A percentile compares a stretch with the other conserved stretches of the same genome.
Conservation (phyloP, 2,797 vertebrate species). For the Eospalax fontanierii region DNA sequence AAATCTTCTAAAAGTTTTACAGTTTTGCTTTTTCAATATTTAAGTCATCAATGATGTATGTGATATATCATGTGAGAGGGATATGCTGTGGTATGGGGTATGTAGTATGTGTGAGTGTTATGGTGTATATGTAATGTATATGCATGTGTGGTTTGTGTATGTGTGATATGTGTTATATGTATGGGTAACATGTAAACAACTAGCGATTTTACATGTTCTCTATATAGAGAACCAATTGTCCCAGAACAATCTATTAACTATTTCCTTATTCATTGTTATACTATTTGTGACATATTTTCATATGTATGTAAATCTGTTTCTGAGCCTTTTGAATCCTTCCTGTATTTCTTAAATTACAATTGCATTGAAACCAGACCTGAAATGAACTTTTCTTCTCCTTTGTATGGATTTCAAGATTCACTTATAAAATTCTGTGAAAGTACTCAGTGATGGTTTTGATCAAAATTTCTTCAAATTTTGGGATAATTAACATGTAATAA, state of each 20-base stretch:
- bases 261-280: constrained; percentile 18
- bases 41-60: background rate
- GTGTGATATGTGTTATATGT: background rate
- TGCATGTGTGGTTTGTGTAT: background rate
- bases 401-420: background rate
- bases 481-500: background rate
- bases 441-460: background rate
- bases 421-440: background rate
- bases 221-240: background rate
- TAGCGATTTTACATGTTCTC: background rate
- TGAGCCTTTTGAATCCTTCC: background rate
- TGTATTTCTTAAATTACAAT: constrained; percentile 16
- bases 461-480: constrained; percentile 21
- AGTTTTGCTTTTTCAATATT: background rate
- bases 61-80: no score
- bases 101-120: background rate
- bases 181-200: background rate
- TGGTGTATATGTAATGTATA: no score
- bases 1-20: constrained; percentile 19
- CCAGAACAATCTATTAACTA: background rate
- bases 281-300: background rate
- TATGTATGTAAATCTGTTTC: background rate
- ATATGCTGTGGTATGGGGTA: background rate
- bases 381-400: constrained; percentile 8
- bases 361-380: background rate